phyloP scores from a whole-genome alignment of 2,888 invertebrate genomes.

The Suillia variegata region DNA sequence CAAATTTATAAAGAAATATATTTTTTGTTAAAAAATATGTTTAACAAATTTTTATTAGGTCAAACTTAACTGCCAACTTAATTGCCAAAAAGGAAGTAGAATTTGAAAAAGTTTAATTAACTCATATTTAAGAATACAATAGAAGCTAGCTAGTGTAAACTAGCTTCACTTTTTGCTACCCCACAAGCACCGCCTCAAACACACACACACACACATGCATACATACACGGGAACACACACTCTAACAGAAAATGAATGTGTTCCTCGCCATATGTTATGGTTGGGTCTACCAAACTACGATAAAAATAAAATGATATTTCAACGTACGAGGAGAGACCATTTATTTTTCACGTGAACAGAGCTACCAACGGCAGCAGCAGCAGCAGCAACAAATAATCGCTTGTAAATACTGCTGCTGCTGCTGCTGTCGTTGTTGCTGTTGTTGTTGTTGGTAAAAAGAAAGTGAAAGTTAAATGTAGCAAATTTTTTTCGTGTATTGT shows the following conservation, averaged over 20 bases:
- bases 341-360: conserved; percentile 1
- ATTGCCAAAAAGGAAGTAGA: not conserved
- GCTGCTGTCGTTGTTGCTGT: not conserved
- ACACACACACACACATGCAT: not conserved
- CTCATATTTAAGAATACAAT: too few relatives aligned
- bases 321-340: not conserved
- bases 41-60: too few relatives aligned
- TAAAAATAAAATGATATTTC: not conserved
- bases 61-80: not conserved
- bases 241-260: too few relatives aligned
- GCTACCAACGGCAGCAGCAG: not conserved
- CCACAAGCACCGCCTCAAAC: not conserved
- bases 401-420: not conserved
- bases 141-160: too few relatives aligned
- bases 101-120: too few relatives aligned
- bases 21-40: too few relatives aligned
- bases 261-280: not conserved
- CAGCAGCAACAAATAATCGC: not conserved
- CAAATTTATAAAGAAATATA: too few relatives aligned
- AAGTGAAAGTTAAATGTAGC: not conserved
- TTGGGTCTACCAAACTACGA: not conserved
- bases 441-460: not conserved
- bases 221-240: too few relatives aligned
- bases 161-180: not conserved
- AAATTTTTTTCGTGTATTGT: too few relatives aligned